Evolutionary conservation across 2,797 vertebrate species (phyloP), one percentile per base, ranked within the genome.

Genomic region (Fringilla coelebs): DNA sequence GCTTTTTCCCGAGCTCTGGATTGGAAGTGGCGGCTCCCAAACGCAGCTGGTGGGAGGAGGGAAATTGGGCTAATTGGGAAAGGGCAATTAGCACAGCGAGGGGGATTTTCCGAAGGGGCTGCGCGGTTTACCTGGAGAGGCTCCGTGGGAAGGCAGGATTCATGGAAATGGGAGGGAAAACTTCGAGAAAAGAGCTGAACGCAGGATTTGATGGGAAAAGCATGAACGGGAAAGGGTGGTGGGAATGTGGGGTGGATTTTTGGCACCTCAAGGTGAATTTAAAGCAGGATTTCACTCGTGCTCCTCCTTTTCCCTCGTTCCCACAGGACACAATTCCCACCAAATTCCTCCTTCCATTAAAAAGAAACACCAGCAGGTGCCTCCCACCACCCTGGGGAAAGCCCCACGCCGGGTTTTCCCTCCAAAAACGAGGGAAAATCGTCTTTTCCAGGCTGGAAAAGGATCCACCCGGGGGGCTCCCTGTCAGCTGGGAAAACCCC

Each of bases 21-120:
- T 61, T 68, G 66, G 66, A 72, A 48, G 54, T 2, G 67, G 82
- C 63, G 8, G 92, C 88, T 85, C 25, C 46, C 2, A 14, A 72
- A 49, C 1, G 3, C 82, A 80, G 92, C 83, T 48, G 92, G 85
- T 68, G 75, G 72, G 72, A 57, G 93, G 68, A 65, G 82, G 40
- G n/a, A 90, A 88, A 90, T 41, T 54, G 86, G 86, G 90, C 80
- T 94, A 92, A 95, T 77, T 92, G 86, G 86, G 71, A 40, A 49
- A 88, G 68, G 86, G 90, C 76, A 83, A 95, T 94, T 85, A 95
- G 51, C 63, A 9, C 3, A 10, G 67, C 20, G 0, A 48, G 92
- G 72, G 92, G 83, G 92, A 71, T 78, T 80, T 62, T 83, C 6
- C 0, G 13, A 49, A 89, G 55, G 92, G 75, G 71, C n/a, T 31